phyloP scores from a whole-genome alignment of 2,797 vertebrate genomes.

The Tapirus indicus region DNA sequence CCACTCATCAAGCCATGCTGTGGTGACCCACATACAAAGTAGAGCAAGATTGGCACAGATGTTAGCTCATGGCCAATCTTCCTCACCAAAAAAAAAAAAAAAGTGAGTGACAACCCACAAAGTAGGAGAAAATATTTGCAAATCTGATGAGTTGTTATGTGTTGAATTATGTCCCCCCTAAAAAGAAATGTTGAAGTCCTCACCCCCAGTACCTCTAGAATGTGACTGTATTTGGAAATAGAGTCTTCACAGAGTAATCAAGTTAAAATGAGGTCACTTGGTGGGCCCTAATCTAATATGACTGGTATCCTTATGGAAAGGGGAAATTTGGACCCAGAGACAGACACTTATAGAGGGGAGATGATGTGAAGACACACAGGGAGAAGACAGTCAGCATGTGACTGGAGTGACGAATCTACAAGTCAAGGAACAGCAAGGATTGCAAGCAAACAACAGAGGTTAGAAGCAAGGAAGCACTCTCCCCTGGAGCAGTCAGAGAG shows the following conservation, averaged over 20 bases:
- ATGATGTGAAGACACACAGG: neutral
- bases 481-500: neutral
- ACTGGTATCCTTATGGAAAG: neutral
- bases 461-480: neutral
- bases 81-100: too few relatives aligned
- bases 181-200: neutral
- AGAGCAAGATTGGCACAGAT: too few relatives aligned
- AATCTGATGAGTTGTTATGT: neutral
- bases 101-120: neutral
- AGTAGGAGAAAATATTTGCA: neutral
- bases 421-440: neutral
- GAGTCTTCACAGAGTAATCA: neutral
- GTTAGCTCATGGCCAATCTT: too few relatives aligned
- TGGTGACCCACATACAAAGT: too few relatives aligned
- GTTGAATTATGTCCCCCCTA: neutral
- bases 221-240: neutral
- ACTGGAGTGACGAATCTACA: neutral
- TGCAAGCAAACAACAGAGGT: neutral
- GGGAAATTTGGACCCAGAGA: neutral
- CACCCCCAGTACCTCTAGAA: neutral
- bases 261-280: neutral
- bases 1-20: too few relatives aligned
- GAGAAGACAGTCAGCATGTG: neutral
- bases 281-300: neutral
- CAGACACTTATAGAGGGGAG: neutral